phyloP scores from a whole-genome alignment of 2,797 vertebrate species.

The Harpagifer antarcticus region DNA sequence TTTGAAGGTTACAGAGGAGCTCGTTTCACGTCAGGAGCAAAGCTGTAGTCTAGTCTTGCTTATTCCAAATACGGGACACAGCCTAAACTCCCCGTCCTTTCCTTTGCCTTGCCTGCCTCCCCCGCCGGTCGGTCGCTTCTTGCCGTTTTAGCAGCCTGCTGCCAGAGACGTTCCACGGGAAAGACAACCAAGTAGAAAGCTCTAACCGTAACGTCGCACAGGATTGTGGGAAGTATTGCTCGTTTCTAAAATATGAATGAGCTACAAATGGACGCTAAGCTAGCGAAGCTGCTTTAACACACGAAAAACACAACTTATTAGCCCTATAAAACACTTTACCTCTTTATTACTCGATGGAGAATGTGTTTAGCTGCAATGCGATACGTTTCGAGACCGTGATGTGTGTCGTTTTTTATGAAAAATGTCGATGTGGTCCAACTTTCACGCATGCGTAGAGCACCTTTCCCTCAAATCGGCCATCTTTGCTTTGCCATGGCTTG shows the following conservation, averaged over 20 bases:
- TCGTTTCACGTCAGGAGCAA: constrained; percentile 61
- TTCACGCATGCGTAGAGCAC: constrained; percentile 43
- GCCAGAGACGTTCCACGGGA: constrained; percentile 38
- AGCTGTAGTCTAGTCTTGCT: constrained; percentile 60
- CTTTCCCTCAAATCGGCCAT: constrained; percentile 34
- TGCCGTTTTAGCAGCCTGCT: constrained; percentile 66
- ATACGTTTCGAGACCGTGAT: fast-evolving
- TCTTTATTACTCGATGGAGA: fast-evolving
- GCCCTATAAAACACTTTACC: fast-evolving
- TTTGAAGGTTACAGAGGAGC: constrained; percentile 62
- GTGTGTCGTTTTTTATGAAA: fast-evolving
- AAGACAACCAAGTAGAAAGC: constrained; percentile 23
- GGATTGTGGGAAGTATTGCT: constrained; percentile 67
- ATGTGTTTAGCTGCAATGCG: fast-evolving
- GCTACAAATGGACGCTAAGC: constrained; percentile 17
- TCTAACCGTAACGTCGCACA: constrained; percentile 32
- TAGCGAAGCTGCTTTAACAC: neutral
- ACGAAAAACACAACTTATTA: fast-evolving
- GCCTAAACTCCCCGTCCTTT: constrained; percentile 68
- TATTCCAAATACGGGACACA: constrained; percentile 77
- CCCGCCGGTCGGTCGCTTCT: constrained; percentile 78
- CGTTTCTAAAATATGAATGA: constrained; percentile 46
- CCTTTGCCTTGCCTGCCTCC: constrained; percentile 62
- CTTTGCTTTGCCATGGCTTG: constrained; percentile 36
- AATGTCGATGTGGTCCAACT: neutral